These are phyloP conservation scores for Bagarius yarrelli DNA, from an alignment of 2,113 vertebrate genomes.

Conservation along the genomic window DNA sequence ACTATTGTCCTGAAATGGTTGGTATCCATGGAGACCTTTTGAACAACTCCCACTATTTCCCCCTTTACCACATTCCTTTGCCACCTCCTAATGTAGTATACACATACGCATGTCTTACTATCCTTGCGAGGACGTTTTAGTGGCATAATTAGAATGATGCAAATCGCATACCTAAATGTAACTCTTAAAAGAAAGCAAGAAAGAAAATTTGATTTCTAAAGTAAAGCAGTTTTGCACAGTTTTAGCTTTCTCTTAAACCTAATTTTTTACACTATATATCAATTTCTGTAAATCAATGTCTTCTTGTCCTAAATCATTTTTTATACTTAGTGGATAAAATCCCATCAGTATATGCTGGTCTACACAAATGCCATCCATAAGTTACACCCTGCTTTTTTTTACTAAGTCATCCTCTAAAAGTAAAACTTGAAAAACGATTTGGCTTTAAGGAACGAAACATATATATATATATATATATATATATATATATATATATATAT, in stretches of 20 bases:
- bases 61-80: constrained; percentile 50
- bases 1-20: constrained; percentile 57
- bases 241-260: not conserved
- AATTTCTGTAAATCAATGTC: too few relatives aligned
- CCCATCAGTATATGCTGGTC: not conserved
- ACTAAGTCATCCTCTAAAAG: not conserved
- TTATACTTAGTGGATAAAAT: too few relatives aligned
- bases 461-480: too few relatives aligned
- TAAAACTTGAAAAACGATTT: not conserved
- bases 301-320: too few relatives aligned
- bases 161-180: not conserved
- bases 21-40: constrained; percentile 69
- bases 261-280: not conserved
- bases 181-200: not conserved
- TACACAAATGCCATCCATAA: not conserved
- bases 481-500: too few relatives aligned
- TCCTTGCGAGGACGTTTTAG: not conserved
- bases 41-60: constrained; percentile 60
- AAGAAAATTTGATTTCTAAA: constrained; percentile 7
- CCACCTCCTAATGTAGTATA: constrained; percentile 18
- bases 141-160: not conserved
- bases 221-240: not conserved
- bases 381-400: not conserved
- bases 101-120: not conserved
- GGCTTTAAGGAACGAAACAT: not conserved